Evolutionary conservation across 2,113 vertebrate species (phyloP).

Genomic region (Tetrao urogallus): DNA sequence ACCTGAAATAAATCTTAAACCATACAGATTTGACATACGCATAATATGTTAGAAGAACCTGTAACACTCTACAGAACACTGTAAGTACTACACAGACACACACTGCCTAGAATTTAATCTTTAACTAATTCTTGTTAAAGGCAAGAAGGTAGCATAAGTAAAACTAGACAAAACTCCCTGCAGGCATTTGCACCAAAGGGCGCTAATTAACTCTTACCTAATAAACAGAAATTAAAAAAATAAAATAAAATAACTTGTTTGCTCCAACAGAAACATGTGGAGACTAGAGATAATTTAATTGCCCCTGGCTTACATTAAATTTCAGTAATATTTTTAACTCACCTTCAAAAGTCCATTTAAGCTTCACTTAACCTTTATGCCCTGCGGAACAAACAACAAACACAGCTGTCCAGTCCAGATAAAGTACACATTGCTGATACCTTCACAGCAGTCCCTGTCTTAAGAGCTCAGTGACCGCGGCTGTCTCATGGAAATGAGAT

Average conservation of each 20-base stretch:
- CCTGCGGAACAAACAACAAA: not conserved
- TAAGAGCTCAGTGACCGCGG: not conserved
- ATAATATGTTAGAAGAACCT: not conserved
- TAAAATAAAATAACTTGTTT: not conserved
- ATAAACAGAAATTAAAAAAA: not conserved
- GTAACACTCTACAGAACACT: not conserved
- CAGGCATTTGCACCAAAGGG: accelerated
- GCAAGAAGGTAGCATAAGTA: not conserved
- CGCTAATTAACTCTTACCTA: not conserved
- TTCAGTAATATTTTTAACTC: not conserved
- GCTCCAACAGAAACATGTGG: not conserved
- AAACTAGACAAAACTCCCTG: not conserved
- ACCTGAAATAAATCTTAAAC: not conserved
- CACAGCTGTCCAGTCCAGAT: not conserved
- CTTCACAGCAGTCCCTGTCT: not conserved
- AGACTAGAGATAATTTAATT: not conserved
- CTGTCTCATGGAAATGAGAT: slow-evolving; percentile 37
- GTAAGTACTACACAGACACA: accelerated
- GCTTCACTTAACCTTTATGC: not conserved
- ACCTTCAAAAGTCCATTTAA: slow-evolving; percentile 33
- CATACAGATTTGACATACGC: not conserved
- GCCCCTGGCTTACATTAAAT: not conserved
- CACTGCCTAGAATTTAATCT: accelerated
- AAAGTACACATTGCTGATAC: not conserved
- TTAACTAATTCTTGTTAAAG: accelerated